Percentiles rank a stretch among this genome's conserved stretches.
Evolutionary conservation across 2,797 vertebrate species (phyloP).

Genomic region (Brachymystax lenok): DNA sequence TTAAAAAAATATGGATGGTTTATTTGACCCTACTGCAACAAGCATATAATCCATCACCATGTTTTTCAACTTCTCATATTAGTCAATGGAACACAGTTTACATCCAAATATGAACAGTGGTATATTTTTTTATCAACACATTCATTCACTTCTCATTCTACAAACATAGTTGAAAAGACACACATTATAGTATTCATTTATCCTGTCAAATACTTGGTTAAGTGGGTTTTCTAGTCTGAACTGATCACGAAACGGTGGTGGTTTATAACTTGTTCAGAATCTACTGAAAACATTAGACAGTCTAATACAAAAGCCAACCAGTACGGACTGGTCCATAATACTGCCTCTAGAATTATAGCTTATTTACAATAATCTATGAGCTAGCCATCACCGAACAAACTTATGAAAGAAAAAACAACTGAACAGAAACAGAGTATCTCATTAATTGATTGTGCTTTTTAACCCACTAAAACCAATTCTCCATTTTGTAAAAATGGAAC

Average conservation of each 20-base stretch:
- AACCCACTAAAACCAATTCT: slow-evolving; percentile 77
- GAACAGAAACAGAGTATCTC: slow-evolving; percentile 48
- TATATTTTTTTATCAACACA: slow-evolving; percentile 68
- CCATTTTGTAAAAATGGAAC: slow-evolving; percentile 68
- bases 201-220: slow-evolving; percentile 74
- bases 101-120: slow-evolving; percentile 76
- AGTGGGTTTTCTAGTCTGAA: slow-evolving; percentile 77
- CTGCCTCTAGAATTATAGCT: slow-evolving; percentile 74
- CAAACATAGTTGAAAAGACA: slow-evolving; percentile 69
- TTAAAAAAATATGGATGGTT: slow-evolving; percentile 84
- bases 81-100: slow-evolving; percentile 76
- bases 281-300: slow-evolving; percentile 49
- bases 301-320: slow-evolving; percentile 79
- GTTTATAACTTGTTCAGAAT: slow-evolving; percentile 58
- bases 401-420: slow-evolving; percentile 45
- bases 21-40: slow-evolving; percentile 80
- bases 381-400: slow-evolving; percentile 68
- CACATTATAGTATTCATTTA: slow-evolving; percentile 73
- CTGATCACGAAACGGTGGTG: slow-evolving; percentile 70
- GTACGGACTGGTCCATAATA: slow-evolving; percentile 73
- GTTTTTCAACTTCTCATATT: slow-evolving; percentile 61
- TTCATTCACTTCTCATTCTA: slow-evolving; percentile 71
- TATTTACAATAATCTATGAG: slow-evolving; percentile 82
- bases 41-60: slow-evolving; percentile 69
- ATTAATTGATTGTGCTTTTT: slow-evolving; percentile 81